phyloP scores from a whole-genome alignment of 2,113 vertebrate species.

The Naja naja region DNA sequence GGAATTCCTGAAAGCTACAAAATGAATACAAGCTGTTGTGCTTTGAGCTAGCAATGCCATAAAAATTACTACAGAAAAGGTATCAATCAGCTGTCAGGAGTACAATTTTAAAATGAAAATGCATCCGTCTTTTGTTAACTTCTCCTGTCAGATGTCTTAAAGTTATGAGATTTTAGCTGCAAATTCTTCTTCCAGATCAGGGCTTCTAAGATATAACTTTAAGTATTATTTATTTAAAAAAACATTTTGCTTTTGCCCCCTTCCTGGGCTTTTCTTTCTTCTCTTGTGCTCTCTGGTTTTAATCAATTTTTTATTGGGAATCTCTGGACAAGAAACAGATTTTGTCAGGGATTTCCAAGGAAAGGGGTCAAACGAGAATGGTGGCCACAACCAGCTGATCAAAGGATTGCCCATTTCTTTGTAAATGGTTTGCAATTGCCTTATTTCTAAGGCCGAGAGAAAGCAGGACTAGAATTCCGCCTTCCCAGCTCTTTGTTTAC shows the following conservation, averaged over 20 bases:
- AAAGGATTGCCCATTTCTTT: neutral
- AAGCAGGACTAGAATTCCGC: neutral
- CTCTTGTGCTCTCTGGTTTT: neutral
- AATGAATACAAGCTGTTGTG: neutral
- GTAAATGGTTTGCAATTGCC: neutral
- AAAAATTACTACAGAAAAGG: neutral
- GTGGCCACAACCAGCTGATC: neutral
- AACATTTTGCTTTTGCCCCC: neutral
- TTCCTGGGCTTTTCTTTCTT: neutral
- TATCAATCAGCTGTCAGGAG: neutral
- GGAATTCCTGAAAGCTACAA: neutral
- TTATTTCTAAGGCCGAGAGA: neutral
- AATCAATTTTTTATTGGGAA: neutral
- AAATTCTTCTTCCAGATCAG: neutral
- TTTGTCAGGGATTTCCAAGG: neutral
- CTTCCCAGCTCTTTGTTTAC: neutral
- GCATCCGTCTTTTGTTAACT: rapidly evolving
- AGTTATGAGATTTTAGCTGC: neutral
- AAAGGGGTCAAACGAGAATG: neutral
- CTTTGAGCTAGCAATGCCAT: neutral
- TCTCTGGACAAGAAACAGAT: neutral
- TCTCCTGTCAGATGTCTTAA: neutral
- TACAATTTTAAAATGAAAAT: neutral
- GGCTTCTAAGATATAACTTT: neutral
- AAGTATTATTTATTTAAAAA: neutral